These are phyloP conservation scores for Ameiurus melas DNA, from an alignment of 2,113 vertebrate genomes.

Conservation along the genomic window DNA sequence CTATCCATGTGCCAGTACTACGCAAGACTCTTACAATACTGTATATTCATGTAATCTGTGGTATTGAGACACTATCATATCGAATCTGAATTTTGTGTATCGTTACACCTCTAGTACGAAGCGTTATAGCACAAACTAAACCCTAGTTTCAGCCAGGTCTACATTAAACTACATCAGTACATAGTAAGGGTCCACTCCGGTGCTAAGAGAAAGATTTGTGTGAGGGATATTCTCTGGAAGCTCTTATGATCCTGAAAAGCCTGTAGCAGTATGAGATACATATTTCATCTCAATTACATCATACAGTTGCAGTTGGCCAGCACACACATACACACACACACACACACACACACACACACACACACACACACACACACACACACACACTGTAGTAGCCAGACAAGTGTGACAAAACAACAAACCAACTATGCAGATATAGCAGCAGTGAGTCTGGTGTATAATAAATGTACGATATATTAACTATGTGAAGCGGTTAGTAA, in stretches of 20 bases:
- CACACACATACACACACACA: conserved; percentile 13
- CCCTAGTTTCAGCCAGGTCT: background rate
- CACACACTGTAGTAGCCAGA: conserved; percentile 4
- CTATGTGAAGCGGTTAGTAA: background rate
- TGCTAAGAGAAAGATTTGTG: background rate
- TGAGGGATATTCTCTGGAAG: conserved; percentile 14
- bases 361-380: too few species aligned
- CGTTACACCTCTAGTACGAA: background rate
- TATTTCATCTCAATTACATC: conserved; percentile 54
- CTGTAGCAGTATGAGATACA: conserved; percentile 29
- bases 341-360: background rate
- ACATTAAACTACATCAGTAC: background rate
- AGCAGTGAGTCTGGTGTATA: background rate
- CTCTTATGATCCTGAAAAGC: conserved; percentile 29
- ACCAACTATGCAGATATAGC: background rate
- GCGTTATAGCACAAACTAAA: background rate
- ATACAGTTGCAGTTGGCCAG: conserved; percentile 29
- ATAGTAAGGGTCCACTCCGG: background rate
- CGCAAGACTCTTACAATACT: too few species aligned
- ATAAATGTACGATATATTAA: background rate
- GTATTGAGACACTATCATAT: background rate
- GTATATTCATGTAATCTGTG: background rate
- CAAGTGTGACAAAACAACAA: conserved; percentile 11
- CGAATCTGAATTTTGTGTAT: background rate
- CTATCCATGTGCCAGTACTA: too few species aligned